Base-by-base conservation (phyloP, 1,140 invertebrate species). In the Calosoma granatense region DNA sequence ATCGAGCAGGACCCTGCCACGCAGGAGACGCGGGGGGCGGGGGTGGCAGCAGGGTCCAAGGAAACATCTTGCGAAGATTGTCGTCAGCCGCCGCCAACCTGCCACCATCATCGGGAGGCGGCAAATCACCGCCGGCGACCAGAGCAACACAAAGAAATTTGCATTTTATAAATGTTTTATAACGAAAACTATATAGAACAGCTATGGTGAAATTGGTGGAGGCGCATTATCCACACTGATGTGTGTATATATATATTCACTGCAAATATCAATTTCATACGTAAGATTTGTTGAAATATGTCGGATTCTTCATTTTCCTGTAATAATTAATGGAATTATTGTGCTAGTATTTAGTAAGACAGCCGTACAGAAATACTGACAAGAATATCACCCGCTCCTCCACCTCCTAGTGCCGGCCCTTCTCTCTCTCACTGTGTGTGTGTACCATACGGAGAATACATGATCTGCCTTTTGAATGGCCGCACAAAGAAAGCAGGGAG, bases 401-500 rank as follows among this genome's bases (percentile, higher is more conserved):
- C n/a, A n/a, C n/a, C n/a, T n/a, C n/a, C n/a, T n/a, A n/a, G n/a
- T n/a, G n/a, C n/a, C n/a, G n/a, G n/a, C n/a, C n/a, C n/a, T n/a
- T n/a, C n/a, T n/a, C n/a, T n/a, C n/a, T n/a, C n/a, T n/a, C n/a
- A n/a, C n/a, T n/a, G n/a, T n/a, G n/a, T n/a, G n/a, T n/a, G n/a
- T n/a, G n/a, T n/a, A n/a, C n/a, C n/a, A n/a, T 60, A 54, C 22
- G 21, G 47, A 63, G 65, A 67, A 67, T 67, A 63, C 63, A 57
- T 57, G 62, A 62, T 66, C 60, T 55, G 61, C 39, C 65, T 62
- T n/a, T 66, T 67, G 65, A 65, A 67, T 61, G 65, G 64, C 58
- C 55, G 56, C 66, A 68, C 68, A 70, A 70, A 67, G 61, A 62
- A 63, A 64, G 54, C 62, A 64, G 63, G 61, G 67, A 65, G 15